Evolutionary conservation across 2,113 vertebrate species (phyloP).

Genomic region (Gadus macrocephalus): DNA sequence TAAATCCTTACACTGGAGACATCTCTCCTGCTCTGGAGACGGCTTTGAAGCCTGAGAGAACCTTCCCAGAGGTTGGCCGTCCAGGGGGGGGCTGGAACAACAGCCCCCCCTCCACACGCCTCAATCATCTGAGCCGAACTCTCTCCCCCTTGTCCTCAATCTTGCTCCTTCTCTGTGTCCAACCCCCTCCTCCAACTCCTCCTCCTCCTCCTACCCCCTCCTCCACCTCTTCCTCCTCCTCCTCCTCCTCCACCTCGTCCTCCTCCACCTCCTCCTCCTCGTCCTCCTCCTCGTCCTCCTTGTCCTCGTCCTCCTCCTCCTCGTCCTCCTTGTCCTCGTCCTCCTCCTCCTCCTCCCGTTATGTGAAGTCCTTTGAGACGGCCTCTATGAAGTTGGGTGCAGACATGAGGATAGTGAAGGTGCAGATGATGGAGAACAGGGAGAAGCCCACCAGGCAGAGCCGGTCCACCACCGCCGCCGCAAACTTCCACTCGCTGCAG

Average conservation of each 20-base stretch:
- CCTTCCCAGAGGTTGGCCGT: no score
- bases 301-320: constrained; percentile 1
- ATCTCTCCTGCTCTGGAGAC: no score
- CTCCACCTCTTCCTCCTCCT: no score
- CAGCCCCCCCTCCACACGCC: no score
- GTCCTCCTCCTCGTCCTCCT: background rate
- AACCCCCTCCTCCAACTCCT: background rate
- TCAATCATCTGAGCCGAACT: no score
- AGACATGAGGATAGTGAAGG: constrained; percentile 94
- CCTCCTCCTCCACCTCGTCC: constrained; percentile 6
- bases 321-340: background rate
- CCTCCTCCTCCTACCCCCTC: background rate
- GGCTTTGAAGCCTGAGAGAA: no score
- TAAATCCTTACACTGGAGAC: no score
- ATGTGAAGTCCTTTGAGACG: constrained; percentile 90
- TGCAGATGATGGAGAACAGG: constrained; percentile 93
- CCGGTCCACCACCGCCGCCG: constrained; percentile 91
- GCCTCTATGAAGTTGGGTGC: constrained; percentile 96
- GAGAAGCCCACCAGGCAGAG: constrained; percentile 97
- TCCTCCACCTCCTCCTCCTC: background rate
- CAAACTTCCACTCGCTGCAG: constrained; percentile 96
- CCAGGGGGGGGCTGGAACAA: no score
- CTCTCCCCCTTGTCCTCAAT: no score
- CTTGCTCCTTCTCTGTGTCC: no score
- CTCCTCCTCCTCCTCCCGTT: constrained; percentile 26